A percentile compares a stretch with the other conserved stretches of the same genome.
phyloP scores from a whole-genome alignment of 2,113 vertebrate genomes.

The Bujurquina vittata region DNA sequence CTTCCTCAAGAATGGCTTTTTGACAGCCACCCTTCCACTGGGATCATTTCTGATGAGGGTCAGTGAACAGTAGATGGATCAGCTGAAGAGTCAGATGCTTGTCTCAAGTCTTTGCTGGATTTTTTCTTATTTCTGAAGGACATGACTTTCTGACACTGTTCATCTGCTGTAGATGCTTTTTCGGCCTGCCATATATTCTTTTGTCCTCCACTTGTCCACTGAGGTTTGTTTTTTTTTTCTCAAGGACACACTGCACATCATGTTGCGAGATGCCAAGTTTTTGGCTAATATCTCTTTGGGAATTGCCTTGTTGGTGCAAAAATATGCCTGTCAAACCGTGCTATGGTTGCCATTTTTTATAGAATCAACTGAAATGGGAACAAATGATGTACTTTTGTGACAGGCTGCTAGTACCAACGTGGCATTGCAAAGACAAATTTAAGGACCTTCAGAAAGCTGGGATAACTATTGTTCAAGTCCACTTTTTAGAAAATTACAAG shows the following conservation, averaged over 20 bases:
- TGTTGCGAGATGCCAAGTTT: background rate
- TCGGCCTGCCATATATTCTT: background rate
- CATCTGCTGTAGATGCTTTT: background rate
- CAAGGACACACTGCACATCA: accelerated
- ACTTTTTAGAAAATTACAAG: background rate
- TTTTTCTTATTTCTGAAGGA: background rate
- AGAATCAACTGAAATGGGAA: background rate
- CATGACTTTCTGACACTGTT: background rate
- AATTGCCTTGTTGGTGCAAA: background rate
- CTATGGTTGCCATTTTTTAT: background rate
- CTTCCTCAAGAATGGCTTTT: too few species aligned
- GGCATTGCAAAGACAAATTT: too few species aligned
- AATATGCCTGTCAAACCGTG: background rate
- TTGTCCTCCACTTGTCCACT: background rate
- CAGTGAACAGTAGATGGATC: background rate
- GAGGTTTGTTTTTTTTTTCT: background rate
- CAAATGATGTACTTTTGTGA: background rate
- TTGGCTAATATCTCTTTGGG: background rate
- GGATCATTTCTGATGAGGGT: background rate
- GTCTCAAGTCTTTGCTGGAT: background rate
- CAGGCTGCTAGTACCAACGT: background rate
- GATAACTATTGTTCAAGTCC: background rate
- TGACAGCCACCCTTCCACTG: too few species aligned
- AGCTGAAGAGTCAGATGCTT: background rate
- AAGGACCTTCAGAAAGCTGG: background rate